Conservation (phyloP, 2,797 vertebrate species). For the Rhodeus uyekii region DNA sequence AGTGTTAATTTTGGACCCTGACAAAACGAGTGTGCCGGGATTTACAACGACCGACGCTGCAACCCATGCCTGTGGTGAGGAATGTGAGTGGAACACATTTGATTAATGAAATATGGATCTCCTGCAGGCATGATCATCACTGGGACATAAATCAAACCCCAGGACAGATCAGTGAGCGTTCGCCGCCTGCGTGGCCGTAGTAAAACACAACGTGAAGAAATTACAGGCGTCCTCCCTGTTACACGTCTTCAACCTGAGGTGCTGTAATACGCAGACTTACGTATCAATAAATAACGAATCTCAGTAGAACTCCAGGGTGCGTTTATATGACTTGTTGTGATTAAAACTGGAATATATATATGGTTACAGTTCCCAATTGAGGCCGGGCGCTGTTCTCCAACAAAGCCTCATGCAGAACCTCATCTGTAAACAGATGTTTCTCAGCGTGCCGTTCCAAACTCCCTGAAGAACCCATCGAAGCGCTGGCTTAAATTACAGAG, state of each 20-base stretch:
- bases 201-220: constrained; percentile 24
- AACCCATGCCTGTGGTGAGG: constrained; percentile 17
- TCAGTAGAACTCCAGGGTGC: background rate
- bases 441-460: constrained; percentile 23
- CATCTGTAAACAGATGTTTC: constrained; percentile 36
- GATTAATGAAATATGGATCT: constrained; percentile 55
- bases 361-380: constrained; percentile 4
- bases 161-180: constrained; percentile 15
- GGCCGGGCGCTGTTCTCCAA: background rate
- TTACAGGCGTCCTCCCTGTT: background rate
- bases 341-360: constrained; percentile 4
- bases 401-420: constrained; percentile 12
- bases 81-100: constrained; percentile 45
- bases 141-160: constrained; percentile 45
- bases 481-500: constrained; percentile 3
- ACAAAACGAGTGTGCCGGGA: constrained; percentile 6
- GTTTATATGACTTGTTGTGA: constrained; percentile 32
- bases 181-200: background rate
- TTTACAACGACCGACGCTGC: constrained; percentile 41
- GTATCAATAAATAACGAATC: constrained; percentile 22
- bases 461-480: constrained; percentile 8
- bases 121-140: constrained; percentile 43
- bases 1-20: background rate
- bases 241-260: constrained; percentile 7
- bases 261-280: constrained; percentile 8